Base-by-base conservation (phyloP, 2,113 vertebrate species). In the Benitochromis conjunctus region DNA sequence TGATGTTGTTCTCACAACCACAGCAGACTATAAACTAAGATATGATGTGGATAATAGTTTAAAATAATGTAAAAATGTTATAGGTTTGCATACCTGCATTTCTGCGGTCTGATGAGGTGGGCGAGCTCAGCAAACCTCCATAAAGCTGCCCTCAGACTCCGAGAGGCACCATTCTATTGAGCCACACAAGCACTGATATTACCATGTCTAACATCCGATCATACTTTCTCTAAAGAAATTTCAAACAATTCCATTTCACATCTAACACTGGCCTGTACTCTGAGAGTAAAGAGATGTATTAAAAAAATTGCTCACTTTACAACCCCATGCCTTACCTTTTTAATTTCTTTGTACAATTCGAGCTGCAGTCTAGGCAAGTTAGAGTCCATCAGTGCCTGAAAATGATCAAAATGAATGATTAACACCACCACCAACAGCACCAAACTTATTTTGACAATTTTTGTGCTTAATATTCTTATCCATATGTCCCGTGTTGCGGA, bases 341-440 rank as follows among this genome's bases (percentile, higher is more conserved):
- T 99, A 86, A 99, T 98, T 93, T 99, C 99, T 96, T 99, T 99
- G 90, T 99, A 99, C 6, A 99, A 96, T 81, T 99, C 99, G 56
- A 99, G 94, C 92, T 99, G 99, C 57, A 99, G 94, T 90, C 98
- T 94, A 3, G 99, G 98, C 86, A 99, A 96, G 92, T 97, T 99
- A 13, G 98, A 99, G 91, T 99, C 99, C 98, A 99, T 99, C 95
- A 99, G 94, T n/a, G 98, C 98, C 98, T 99, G 79, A 34, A 41
- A 10, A 84, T 34, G 11, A 74, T 82, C n/a, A 51, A 66, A 34
- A 81, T 64, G 1, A 51, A 21, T 14, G 36, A 43, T 26, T 36
- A 57, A 80, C 55, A 7, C 3, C 9, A 19, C 12, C 51, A 57
- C 36, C 34, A 46, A 48, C 24, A 19, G 26, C 76, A 79, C 21